Evolutionary conservation across 2,888 invertebrate genomes (phyloP).

Genomic region (Netelia melanura): DNA sequence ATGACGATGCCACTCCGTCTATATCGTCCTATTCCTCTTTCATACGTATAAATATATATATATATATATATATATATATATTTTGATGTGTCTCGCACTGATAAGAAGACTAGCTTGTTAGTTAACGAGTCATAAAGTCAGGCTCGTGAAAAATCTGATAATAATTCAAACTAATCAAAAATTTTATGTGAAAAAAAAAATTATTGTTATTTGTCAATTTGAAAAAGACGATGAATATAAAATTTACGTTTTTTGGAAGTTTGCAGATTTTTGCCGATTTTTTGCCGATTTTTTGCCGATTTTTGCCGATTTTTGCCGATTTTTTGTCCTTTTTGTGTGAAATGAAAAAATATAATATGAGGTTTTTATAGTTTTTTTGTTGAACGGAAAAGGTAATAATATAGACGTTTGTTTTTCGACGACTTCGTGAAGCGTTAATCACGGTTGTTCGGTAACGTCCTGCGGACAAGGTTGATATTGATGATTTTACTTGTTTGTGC

Average conservation of each 20-base stretch:
- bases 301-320: too few relatives aligned
- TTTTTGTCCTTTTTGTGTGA: too few relatives aligned
- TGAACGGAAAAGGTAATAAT: too few relatives aligned
- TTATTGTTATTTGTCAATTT: background rate
- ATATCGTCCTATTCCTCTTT: too few relatives aligned
- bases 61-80: background rate
- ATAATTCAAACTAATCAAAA: background rate
- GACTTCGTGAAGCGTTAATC: background rate
- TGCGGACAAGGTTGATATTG: background rate
- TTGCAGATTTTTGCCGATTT: too few relatives aligned
- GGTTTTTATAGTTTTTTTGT: too few relatives aligned
- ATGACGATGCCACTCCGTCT: background rate
- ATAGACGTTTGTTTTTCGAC: background rate
- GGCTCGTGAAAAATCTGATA: background rate
- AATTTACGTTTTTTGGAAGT: too few relatives aligned
- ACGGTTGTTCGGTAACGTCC: background rate
- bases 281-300: too few relatives aligned
- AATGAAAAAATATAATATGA: too few relatives aligned
- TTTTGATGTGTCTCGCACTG: background rate
- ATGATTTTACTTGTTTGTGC: background rate
- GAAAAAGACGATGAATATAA: too few relatives aligned
- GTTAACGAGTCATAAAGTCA: background rate
- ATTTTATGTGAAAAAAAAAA: background rate
- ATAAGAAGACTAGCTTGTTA: too few relatives aligned
- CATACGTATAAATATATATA: background rate